These are phyloP conservation scores for Dicerorhinus sumatrensis DNA, from an alignment of 2,113 vertebrate species.

Conservation along the genomic window DNA sequence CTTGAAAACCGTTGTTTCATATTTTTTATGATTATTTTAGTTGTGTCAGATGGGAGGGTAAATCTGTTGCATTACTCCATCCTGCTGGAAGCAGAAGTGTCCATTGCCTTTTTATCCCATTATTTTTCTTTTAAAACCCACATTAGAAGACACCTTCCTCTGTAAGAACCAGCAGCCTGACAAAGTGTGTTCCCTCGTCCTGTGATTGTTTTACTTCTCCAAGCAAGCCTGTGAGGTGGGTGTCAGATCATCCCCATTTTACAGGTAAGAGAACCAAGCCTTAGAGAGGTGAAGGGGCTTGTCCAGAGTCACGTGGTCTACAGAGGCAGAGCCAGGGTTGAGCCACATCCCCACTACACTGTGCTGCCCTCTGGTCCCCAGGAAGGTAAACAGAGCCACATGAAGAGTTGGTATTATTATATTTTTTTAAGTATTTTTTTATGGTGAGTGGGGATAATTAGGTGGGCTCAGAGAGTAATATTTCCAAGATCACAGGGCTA, in stretches of 20 bases:
- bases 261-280: not conserved
- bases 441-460: not conserved
- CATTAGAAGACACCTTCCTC: not conserved
- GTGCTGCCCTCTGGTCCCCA: not conserved
- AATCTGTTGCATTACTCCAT: not conserved
- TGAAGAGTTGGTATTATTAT: not conserved
- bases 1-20: not conserved
- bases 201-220: not conserved
- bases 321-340: not conserved
- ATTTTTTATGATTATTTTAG: not conserved
- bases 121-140: not conserved
- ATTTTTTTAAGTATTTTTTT: not conserved
- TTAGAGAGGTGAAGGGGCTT: not conserved
- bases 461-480: not conserved
- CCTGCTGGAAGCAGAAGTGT: not conserved
- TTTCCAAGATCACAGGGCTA: not conserved
- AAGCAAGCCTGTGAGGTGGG: not conserved
- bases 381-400: not conserved
- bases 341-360: not conserved
- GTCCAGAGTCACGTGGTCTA: not conserved
- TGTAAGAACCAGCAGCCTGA: not conserved
- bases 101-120: not conserved
- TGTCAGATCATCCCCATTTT: not conserved
- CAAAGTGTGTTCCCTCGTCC: not conserved
- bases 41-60: not conserved